phyloP scores from a whole-genome alignment of 2,113 vertebrate species.

The Mormyrus lacerda region DNA sequence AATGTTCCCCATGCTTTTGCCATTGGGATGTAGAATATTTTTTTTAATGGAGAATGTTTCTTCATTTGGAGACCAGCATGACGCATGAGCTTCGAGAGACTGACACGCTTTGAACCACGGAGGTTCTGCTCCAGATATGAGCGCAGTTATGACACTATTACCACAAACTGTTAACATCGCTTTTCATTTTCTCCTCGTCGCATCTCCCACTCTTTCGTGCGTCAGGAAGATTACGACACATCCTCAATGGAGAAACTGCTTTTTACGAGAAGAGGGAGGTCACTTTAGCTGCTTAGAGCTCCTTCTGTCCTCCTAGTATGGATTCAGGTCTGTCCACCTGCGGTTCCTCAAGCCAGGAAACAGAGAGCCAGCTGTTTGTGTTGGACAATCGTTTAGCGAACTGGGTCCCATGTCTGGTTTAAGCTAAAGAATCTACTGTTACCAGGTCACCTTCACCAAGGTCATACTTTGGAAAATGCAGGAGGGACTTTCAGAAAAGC shows the following conservation, averaged over 20 bases:
- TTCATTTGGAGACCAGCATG: neutral
- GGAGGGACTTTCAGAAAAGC: constrained; percentile 20
- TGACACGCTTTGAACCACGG: neutral
- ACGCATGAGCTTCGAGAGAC: neutral
- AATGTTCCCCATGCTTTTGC: neutral
- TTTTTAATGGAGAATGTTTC: neutral
- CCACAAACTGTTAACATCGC: constrained; percentile 5
- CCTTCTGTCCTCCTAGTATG: neutral
- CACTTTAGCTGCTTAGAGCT: neutral
- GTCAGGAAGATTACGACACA: constrained; percentile 15
- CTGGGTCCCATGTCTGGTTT: neutral
- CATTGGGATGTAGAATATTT: neutral
- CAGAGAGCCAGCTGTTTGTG: neutral
- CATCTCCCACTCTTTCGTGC: neutral
- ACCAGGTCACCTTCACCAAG: neutral
- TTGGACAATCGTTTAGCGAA: neutral
- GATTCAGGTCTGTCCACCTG: neutral
- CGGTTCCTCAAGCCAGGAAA: neutral
- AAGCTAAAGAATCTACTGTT: neutral
- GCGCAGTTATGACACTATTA: neutral
- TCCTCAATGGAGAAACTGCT: constrained; percentile 15
- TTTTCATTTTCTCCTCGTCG: neutral
- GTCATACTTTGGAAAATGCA: neutral
- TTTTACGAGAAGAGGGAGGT: constrained; percentile 5
- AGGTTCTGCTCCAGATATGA: neutral